Conservation (phyloP, 2,797 vertebrate genomes). For the Ispidina lecontei region DNA sequence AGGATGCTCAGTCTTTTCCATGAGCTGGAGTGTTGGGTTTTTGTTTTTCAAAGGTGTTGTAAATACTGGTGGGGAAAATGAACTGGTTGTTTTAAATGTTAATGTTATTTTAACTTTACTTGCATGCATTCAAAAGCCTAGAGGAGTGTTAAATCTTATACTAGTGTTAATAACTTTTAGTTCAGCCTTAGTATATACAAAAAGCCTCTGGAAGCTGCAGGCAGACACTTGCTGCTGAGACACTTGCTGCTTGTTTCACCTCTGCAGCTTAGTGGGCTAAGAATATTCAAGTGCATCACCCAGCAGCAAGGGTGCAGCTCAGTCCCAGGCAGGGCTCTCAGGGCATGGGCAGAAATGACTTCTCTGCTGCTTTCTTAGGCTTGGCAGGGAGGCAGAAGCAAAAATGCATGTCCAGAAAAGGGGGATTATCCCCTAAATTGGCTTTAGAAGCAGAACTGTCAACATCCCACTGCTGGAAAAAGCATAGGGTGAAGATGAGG, state of each 20-base stretch:
- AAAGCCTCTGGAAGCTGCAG: neutral
- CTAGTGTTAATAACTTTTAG: neutral
- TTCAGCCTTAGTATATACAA: neutral
- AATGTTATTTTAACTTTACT: neutral
- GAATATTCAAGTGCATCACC: neutral
- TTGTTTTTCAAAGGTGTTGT: neutral
- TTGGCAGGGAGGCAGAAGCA: neutral
- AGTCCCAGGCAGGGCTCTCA: neutral
- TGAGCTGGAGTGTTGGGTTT: neutral
- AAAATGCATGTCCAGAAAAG: neutral
- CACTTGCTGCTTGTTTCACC: neutral
- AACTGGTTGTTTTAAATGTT: neutral
- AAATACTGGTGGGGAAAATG: neutral
- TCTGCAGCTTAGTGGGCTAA: neutral
- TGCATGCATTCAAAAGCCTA: neutral
- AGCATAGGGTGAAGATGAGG: neutral
- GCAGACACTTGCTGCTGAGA: neutral
- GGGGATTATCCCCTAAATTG: neutral
- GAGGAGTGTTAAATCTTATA: neutral
- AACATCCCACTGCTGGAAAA: neutral
- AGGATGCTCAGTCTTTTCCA: slow-evolving; percentile 11
- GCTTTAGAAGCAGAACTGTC: neutral
- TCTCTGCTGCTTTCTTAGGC: neutral
- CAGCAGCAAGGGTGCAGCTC: too few species aligned
- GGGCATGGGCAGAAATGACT: neutral